Conservation (phyloP, 2,888 invertebrate species). For the Elysia crispata region DNA sequence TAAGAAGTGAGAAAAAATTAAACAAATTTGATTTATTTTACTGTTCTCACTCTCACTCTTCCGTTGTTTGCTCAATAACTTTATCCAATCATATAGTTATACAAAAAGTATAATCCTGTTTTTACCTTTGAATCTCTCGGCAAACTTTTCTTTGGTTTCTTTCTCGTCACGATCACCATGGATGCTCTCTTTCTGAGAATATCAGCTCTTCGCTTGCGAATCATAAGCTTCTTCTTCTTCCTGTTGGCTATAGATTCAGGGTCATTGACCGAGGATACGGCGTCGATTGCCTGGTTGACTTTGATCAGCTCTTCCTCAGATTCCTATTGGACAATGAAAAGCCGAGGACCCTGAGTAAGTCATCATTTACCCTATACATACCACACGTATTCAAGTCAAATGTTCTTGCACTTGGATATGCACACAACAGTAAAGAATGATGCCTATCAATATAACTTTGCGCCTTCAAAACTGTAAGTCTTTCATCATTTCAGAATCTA, state of each 20-base stretch:
- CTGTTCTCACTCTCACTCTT: not conserved
- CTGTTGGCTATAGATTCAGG: not conserved
- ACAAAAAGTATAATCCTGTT: too few relatives aligned
- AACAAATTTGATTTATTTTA: too few relatives aligned
- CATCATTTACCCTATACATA: not conserved
- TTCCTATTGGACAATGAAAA: not conserved
- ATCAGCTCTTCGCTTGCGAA: constrained; percentile 25
- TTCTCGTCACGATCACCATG: constrained; percentile 12
- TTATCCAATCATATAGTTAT: too few relatives aligned
- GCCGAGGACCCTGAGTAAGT: not conserved
- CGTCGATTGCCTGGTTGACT: constrained; percentile 12
- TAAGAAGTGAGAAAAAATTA: too few relatives aligned
- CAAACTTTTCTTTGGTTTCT: not conserved
- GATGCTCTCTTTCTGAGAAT: constrained; percentile 10
- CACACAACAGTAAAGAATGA: too few relatives aligned
- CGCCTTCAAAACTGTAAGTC: too few relatives aligned
- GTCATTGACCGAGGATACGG: constrained; percentile 28
- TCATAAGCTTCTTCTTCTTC: constrained; percentile 3
- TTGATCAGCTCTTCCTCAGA: constrained; percentile 19
- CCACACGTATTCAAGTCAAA: not conserved
- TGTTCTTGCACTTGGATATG: too few relatives aligned
- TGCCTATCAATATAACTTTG: too few relatives aligned
- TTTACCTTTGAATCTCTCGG: not conserved
- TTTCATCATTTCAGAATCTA: too few relatives aligned
- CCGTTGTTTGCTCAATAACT: not conserved